Evolutionary conservation across 2,888 invertebrate genomes (phyloP).

Genomic region (Oscheius sp.): DNA sequence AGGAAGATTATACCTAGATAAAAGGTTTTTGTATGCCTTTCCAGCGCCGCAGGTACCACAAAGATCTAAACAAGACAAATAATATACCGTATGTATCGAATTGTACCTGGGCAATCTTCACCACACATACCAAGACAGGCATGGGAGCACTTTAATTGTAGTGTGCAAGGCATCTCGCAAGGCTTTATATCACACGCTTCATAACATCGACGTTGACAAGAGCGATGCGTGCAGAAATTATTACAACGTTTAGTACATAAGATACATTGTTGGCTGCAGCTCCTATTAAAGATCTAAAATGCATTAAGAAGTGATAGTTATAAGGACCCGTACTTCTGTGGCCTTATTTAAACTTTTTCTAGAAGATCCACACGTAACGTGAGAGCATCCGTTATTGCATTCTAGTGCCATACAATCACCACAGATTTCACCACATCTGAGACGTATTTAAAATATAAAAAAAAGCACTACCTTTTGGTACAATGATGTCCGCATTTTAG

Average conservation of each 20-base stretch:
- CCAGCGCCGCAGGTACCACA: constrained; percentile 33
- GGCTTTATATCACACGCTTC: constrained; percentile 73
- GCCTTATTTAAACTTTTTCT: neutral
- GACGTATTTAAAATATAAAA: constrained; percentile 4
- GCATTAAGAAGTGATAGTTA: neutral
- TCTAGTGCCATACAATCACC: neutral
- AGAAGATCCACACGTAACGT: constrained; percentile 21
- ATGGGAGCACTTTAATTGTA: constrained; percentile 78
- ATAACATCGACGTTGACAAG: constrained; percentile 72
- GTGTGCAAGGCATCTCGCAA: constrained; percentile 74
- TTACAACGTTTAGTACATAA: constrained; percentile 74
- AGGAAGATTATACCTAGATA: neutral
- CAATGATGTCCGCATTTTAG: constrained; percentile 27
- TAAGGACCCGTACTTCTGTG: neutral
- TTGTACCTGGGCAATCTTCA: constrained; percentile 78
- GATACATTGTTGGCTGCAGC: constrained; percentile 66
- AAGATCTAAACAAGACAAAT: neutral
- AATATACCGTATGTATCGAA: neutral
- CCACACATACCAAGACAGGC: constrained; percentile 82
- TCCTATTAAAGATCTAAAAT: constrained; percentile 43
- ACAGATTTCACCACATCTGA: constrained; percentile 38
- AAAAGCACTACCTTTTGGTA: constrained; percentile 1
- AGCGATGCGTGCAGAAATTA: constrained; percentile 72
- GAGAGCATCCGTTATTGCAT: constrained; percentile 25
- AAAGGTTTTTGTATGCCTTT: neutral